Evolutionary conservation across 2,797 vertebrate species (phyloP).

Genomic region (Phalanger gymnotis): DNA sequence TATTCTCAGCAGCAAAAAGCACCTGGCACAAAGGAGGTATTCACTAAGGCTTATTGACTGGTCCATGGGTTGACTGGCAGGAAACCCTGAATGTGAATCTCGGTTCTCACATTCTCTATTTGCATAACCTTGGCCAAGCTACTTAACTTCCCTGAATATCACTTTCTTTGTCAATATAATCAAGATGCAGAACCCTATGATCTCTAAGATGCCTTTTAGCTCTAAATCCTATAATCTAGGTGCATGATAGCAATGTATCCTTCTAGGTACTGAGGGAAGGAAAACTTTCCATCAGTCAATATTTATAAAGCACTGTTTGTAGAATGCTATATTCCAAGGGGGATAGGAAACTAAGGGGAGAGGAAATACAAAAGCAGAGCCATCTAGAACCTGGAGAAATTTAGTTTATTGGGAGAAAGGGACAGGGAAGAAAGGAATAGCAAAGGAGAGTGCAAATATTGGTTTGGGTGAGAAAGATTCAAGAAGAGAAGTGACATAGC

Average conservation of each 20-base stretch:
- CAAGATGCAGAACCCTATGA: background rate
- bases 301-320: background rate
- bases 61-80: background rate
- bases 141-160: background rate
- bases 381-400: background rate
- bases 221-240: background rate
- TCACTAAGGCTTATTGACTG: background rate
- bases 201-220: background rate
- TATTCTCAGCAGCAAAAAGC: background rate
- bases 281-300: background rate
- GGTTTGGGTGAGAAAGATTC: background rate
- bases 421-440: background rate
- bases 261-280: background rate
- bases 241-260: background rate
- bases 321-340: background rate
- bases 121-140: background rate
- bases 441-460: background rate
- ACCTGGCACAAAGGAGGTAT: background rate
- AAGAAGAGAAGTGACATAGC: background rate
- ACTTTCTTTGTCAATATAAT: background rate
- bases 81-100: background rate
- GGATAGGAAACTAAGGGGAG: background rate
- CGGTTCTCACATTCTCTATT: background rate
- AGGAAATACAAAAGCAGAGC: background rate
- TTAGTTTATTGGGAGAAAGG: background rate